Evolutionary conservation across 2,113 vertebrate species (phyloP), one percentile per base, ranked within the genome.

Genomic region (Salvelinus sp.): DNA sequence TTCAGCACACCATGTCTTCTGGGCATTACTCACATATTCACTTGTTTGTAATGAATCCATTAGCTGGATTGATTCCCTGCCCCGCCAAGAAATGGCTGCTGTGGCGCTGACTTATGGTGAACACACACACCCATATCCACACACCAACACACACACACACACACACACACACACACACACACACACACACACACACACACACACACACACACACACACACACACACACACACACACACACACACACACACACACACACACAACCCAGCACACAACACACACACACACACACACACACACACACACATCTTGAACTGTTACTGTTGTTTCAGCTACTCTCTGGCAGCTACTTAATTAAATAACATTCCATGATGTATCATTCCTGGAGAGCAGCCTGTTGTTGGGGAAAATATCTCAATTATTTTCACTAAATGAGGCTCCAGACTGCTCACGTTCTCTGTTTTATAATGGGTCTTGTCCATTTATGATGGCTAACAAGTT

Each of bases 261-360:
- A 28, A 3, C n/a, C n/a, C n/a, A n/a, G n/a, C n/a, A n/a, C n/a
- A n/a, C n/a, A n/a, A 28, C 28, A 27, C 27, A 2, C 27, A 28
- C 28, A 28, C 28, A 28, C 28, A 28, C 28, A 28, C 28, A 3
- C 28, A 28, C 3, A 54, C 16, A 16, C 16, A 14, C 50, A 3
- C 25, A 33, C 33, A 0, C 44, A 68, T 44, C 64, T 30, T 44
- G 13, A 73, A 23, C 38, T 76, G 22, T 73, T n/a, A 70, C 47
- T 77, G 72, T 66, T 76, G 73, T 70, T 63, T 65, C 75, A 77
- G 76, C 85, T 73, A 25, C 66, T 70, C 65, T 85, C 65, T 67
- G 25, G 30, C 47, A 62, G 69, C 81, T 76, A 60, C 83, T 82
- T 85, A 84, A 90, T 91, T 80, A 33, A 87, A 90, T 89, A 67